phyloP scores from a whole-genome alignment of 2,888 invertebrate species.

The Apamea epomidion region DNA sequence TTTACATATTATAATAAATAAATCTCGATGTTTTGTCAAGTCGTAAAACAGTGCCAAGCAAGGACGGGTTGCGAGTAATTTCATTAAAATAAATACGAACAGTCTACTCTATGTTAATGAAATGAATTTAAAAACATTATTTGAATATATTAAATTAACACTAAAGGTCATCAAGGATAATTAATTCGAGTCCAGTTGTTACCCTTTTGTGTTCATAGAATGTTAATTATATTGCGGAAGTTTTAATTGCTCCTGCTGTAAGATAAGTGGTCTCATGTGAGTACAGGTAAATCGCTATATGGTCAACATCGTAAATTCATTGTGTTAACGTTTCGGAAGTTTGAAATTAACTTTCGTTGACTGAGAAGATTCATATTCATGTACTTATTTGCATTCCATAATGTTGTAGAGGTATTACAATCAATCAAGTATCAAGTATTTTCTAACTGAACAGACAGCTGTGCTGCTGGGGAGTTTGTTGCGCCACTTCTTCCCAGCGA shows the following conservation, averaged over 20 bases:
- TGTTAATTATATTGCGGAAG: background rate
- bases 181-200: conserved; percentile 15
- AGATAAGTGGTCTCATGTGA: background rate
- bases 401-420: too few relatives aligned
- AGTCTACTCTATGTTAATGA: background rate
- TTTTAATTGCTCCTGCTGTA: conserved; percentile 28
- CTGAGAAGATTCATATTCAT: background rate
- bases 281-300: background rate
- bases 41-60: background rate
- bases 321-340: conserved; percentile 1
- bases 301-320: conserved; percentile 24
- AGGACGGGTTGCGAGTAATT: background rate
- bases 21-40: background rate
- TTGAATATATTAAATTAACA: background rate
- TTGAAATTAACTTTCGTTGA: conserved; percentile 1
- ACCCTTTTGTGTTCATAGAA: background rate
- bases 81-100: background rate
- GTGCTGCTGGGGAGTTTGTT: too few relatives aligned
- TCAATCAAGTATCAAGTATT: too few relatives aligned
- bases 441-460: too few relatives aligned
- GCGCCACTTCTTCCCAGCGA: too few relatives aligned
- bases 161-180: background rate
- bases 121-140: conserved; percentile 1
- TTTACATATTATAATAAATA: background rate
- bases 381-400: too few relatives aligned